phyloP scores from a whole-genome alignment of 2,888 invertebrate genomes.

The Acleris laterana region DNA sequence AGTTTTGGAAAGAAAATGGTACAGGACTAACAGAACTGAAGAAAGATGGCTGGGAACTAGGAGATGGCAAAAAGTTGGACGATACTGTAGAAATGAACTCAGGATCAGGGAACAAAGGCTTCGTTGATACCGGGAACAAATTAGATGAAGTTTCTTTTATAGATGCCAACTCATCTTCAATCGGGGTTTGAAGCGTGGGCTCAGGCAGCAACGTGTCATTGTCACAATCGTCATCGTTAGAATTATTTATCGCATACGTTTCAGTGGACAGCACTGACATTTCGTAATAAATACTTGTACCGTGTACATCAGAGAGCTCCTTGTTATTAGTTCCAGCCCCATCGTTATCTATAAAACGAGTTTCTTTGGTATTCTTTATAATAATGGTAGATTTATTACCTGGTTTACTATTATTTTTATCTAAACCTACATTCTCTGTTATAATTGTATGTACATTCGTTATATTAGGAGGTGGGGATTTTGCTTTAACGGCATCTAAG shows the following conservation, averaged over 20 bases:
- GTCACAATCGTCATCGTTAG: slow-evolving; percentile 73
- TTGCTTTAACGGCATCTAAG: slow-evolving; percentile 66
- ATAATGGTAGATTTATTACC: slow-evolving; percentile 76
- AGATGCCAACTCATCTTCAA: slow-evolving; percentile 59
- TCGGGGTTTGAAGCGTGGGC: slow-evolving; percentile 61
- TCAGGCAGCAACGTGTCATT: slow-evolving; percentile 62
- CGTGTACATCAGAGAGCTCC: slow-evolving; percentile 76
- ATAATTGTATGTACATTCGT: slow-evolving; percentile 62
- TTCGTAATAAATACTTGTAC: slow-evolving; percentile 81
- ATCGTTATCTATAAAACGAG: slow-evolving; percentile 74
- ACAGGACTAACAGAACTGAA: slow-evolving; percentile 50
- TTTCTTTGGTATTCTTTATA: slow-evolving; percentile 83
- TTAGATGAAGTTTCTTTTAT: slow-evolving; percentile 56
- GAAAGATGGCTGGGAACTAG: slow-evolving; percentile 47
- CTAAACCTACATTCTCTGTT: slow-evolving; percentile 69
- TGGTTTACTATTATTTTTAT: slow-evolving; percentile 75
- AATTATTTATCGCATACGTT: slow-evolving; percentile 69
- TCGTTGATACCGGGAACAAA: slow-evolving; percentile 47
- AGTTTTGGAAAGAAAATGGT: slow-evolving; percentile 58
- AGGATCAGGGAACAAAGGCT: slow-evolving; percentile 41
- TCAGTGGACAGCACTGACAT: slow-evolving; percentile 79
- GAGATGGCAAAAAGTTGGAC: slow-evolving; percentile 51
- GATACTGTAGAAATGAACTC: slow-evolving; percentile 47
- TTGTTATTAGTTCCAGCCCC: slow-evolving; percentile 67
- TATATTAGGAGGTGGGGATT: slow-evolving; percentile 56